These are phyloP conservation scores for Caprella mutica DNA, from an alignment of 2,888 invertebrate species.

Conservation along the genomic window DNA sequence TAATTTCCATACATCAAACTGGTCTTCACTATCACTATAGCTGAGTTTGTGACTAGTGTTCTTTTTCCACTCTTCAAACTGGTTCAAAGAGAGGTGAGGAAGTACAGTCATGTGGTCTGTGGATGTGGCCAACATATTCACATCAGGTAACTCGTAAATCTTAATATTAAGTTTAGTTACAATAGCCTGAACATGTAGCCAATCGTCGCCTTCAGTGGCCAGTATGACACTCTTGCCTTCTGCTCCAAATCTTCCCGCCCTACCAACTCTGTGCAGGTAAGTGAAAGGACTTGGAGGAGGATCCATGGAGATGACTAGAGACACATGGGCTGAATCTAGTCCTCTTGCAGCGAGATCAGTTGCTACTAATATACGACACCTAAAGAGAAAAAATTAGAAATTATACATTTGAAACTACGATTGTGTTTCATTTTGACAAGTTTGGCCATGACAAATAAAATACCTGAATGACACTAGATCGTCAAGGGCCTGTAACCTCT, in stretches of 20 bases:
- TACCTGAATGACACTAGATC: conserved; percentile 52
- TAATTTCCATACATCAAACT: conserved; percentile 6
- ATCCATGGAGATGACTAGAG: conserved; percentile 87
- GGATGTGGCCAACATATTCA: not conserved
- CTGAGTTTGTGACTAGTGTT: not conserved
- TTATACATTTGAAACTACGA: not conserved
- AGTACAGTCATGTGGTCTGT: not conserved
- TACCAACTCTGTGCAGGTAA: conserved; percentile 87
- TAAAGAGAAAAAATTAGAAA: conserved; percentile 43
- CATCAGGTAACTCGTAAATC: not conserved
- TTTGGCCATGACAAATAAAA: not conserved
- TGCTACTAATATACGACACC: conserved; percentile 72
- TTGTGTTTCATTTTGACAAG: not conserved
- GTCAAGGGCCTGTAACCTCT: conserved; percentile 62
- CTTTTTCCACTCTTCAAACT: not conserved
- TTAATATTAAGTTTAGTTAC: conserved; percentile 17
- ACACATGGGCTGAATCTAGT: conserved; percentile 84
- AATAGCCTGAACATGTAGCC: conserved; percentile 26
- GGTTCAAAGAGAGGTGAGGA: not conserved
- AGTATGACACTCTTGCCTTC: conserved; percentile 68
- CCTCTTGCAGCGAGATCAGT: conserved; percentile 88
- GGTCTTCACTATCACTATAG: not conserved
- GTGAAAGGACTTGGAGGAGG: conserved; percentile 65
- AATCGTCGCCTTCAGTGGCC: conserved; percentile 54
- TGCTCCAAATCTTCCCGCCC: conserved; percentile 87